Evolutionary conservation across 2,797 vertebrate genomes (phyloP).

Genomic region (Caiman crocodilus): DNA sequence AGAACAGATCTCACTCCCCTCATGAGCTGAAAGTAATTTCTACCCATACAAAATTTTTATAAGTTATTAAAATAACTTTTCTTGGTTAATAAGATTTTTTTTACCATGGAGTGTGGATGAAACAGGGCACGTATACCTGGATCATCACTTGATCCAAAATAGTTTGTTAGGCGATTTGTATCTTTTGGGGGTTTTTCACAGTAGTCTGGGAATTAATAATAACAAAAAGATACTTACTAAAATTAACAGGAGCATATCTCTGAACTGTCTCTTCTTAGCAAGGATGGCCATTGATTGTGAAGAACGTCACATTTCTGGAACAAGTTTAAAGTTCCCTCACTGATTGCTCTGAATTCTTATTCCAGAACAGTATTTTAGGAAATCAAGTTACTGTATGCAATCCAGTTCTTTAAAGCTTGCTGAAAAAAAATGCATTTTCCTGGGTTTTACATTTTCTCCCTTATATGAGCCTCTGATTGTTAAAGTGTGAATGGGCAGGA

Average conservation of each 20-base stretch:
- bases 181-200: neutral
- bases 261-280: neutral
- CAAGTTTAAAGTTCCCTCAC: neutral
- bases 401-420: neutral
- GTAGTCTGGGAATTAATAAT: neutral
- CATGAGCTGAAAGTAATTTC: neutral
- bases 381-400: neutral
- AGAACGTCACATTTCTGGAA: neutral
- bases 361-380: neutral
- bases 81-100: neutral
- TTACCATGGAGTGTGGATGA: neutral
- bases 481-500: neutral
- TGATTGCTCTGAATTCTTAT: neutral
- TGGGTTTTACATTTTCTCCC: neutral
- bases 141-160: neutral
- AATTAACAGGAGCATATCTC: neutral
- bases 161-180: neutral
- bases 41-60: neutral
- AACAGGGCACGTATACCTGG: neutral
- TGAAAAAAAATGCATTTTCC: neutral
- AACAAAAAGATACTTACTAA: neutral
- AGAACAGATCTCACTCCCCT: neutral
- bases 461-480: neutral
- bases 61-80: neutral
- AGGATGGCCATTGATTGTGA: neutral